A percentile compares a stretch with the other conserved stretches of the same genome.
Conservation (phyloP, 2,888 invertebrate genomes). For the Drosophila phalerata region DNA sequence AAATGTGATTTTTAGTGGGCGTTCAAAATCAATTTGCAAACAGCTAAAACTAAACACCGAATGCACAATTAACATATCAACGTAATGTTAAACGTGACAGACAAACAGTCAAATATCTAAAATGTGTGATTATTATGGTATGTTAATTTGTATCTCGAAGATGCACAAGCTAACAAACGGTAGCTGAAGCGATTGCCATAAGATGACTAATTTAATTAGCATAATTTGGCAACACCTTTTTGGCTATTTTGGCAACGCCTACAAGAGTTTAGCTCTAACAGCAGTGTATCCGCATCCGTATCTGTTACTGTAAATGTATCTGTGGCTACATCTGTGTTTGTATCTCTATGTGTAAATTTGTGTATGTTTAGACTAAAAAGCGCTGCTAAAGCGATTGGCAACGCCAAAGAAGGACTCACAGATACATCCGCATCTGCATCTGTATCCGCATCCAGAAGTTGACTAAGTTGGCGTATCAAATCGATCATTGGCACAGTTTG, state of each 20-base stretch:
- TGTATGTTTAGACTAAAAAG: slow-evolving; percentile 69
- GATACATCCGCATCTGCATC: slow-evolving; percentile 11
- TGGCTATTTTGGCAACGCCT: slow-evolving; percentile 52
- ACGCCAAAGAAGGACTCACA: slow-evolving; percentile 53
- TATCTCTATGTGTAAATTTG: slow-evolving; percentile 24
- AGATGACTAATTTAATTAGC: slow-evolving; percentile 71
- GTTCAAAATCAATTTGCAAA: slow-evolving; percentile 66
- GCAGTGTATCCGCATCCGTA: slow-evolving; percentile 25
- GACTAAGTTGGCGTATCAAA: slow-evolving; percentile 82
- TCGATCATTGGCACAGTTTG: slow-evolving; percentile 82
- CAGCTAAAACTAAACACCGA: slow-evolving; percentile 38
- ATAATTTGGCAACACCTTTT: slow-evolving; percentile 80
- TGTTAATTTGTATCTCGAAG: slow-evolving; percentile 40
- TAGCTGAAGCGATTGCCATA: slow-evolving; percentile 1
- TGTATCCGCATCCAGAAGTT: slow-evolving; percentile 55
- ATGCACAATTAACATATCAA: slow-evolving; percentile 61
- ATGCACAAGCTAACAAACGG: slow-evolving; percentile 14
- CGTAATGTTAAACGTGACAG: background rate
- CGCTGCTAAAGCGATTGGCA: slow-evolving; percentile 78
- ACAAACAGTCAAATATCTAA: slow-evolving; percentile 18
- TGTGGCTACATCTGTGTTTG: slow-evolving; percentile 2
- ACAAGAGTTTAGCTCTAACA: slow-evolving; percentile 27
- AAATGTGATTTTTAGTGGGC: slow-evolving; percentile 55
- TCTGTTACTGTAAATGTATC: slow-evolving; percentile 2
- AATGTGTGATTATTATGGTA: slow-evolving; percentile 39